Evolutionary conservation across 2,888 invertebrate genomes (phyloP), one percentile per base, ranked within the genome.

Genomic region (Thereva nobilitata): DNA sequence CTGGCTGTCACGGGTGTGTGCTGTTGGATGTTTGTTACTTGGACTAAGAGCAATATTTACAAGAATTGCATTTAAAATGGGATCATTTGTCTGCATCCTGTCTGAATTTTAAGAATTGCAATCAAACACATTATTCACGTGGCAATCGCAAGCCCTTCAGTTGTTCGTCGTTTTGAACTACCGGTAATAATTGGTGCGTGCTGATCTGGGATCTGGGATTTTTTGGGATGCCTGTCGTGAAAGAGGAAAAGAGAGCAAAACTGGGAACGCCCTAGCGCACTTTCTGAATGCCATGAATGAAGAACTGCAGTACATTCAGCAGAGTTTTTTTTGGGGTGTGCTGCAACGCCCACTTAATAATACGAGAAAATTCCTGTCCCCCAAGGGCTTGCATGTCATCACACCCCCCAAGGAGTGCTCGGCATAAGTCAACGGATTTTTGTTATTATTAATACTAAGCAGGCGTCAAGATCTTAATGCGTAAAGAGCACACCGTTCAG

Each of bases 1-100:
- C 68, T 63, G 45, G 42, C 55, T 68, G 68, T 68, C 68, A 66
- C 42, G 7, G 40, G 40, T 6, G 68, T 54, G 68, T 68, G 61
- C 63, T 68, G 10, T 47, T 61, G 41, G 54, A 55, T 50, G 55
- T 47, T 23, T 23, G 23, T 23, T 23, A 23, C 41, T 65, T n/a
- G 45, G 50, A 63, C 50, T 44, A 35, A 41, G 41, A 61, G 23
- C 37, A 40, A 47, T 37, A 45, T 38, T 53, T 53, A 54, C 47
- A 52, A 34, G 63, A 52, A 63, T 63, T 63, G 41, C 49, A 52
- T 63, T 63, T 45, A 63, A 42, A 63, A 41, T 41, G 23, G 63
- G 34, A 52, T 41, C 50, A 63, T 63, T 63, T 52, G 63, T 63
- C 50, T 50, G 63, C 41, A 50, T 63, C 63, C 63, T 63, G 63